Percentiles rank a stretch among this genome's conserved stretches.
phyloP scores from a whole-genome alignment of 2,888 invertebrate species.

The Schrankia costaestrigalis region DNA sequence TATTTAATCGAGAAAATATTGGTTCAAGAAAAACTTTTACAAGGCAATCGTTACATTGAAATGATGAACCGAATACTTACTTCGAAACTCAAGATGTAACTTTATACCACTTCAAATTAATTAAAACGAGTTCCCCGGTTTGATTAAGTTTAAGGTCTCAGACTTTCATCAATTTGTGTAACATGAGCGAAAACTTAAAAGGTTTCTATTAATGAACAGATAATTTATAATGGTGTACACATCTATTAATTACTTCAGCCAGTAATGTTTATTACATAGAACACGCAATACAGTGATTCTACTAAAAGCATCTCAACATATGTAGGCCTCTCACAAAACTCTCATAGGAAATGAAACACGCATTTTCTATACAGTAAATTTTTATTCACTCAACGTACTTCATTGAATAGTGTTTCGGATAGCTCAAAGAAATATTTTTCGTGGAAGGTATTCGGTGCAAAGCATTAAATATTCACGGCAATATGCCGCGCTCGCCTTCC shows the following conservation, averaged over 20 bases:
- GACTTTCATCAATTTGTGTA: constrained; percentile 13
- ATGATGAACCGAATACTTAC: neutral
- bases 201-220: constrained; percentile 43
- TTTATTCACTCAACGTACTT: constrained; percentile 57
- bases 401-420: constrained; percentile 55
- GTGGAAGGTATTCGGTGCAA: constrained; percentile 35
- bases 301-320: constrained; percentile 63
- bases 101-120: constrained; percentile 18
- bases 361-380: constrained; percentile 48
- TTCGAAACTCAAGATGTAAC: constrained; percentile 11
- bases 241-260: constrained; percentile 49
- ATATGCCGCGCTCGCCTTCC: constrained; percentile 51
- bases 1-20: no score
- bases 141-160: constrained; percentile 19
- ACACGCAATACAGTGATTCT: constrained; percentile 71
- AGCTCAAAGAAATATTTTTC: constrained; percentile 59
- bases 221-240: constrained; percentile 47
- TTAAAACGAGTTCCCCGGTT: constrained; percentile 9
- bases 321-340: constrained; percentile 42
- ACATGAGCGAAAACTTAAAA: constrained; percentile 30
- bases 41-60: neutral
- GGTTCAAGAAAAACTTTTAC: neutral
- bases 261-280: constrained; percentile 51
- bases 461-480: constrained; percentile 59
- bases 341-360: constrained; percentile 40